Base-by-base conservation (phyloP, 2,113 vertebrate species). In the Pelmatolapia mariae region DNA sequence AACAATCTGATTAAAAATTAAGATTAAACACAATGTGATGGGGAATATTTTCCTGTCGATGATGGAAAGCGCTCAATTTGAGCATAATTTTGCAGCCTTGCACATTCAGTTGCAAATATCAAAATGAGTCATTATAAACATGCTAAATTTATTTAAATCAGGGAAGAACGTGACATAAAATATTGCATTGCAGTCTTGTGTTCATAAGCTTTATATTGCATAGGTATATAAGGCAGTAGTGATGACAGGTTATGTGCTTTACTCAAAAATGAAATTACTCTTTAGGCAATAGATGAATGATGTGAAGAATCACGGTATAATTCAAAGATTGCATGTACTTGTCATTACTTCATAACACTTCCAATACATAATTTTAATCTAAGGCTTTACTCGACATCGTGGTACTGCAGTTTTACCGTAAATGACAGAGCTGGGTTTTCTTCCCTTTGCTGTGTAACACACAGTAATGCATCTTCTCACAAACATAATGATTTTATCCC, bases 101-200 rank as follows among this genome's bases (percentile, higher is more conserved):
- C 11, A n/a, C 0, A 8, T 76, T 73, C 9, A 8, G 10, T 31
- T 31, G 71, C 6, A 13, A 78, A 78, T n/a, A 9, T 47, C 40
- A 31, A 50, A 0, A 0, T 29, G 9, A 18, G 24, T 45, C 22
- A 16, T 18, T 7, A 4, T 18, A 19, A 52, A 78, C 10, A 3
- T n/a, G 0, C 10, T 0, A 1, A 5, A 78, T 2, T 19, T 3
- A 47, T 78, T 50, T 19, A 31, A 31, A 78, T 31, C 0, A 2
- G 26, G 26, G 15, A 47, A 11, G 24, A 50, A 7, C 0, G 2
- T 22, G 6, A 0, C 15, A 19, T 50, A 31, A 78, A 78, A 52
- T 52, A n/a, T n/a, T 52, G 40, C 68, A 24, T 15, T 63, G 19
- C 16, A 63, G 31, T 18, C 61, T 36, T 36, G 61, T 1, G 2